phyloP scores from a whole-genome alignment of 1,140 invertebrate species.

The Acyrthosiphon pisum region DNA sequence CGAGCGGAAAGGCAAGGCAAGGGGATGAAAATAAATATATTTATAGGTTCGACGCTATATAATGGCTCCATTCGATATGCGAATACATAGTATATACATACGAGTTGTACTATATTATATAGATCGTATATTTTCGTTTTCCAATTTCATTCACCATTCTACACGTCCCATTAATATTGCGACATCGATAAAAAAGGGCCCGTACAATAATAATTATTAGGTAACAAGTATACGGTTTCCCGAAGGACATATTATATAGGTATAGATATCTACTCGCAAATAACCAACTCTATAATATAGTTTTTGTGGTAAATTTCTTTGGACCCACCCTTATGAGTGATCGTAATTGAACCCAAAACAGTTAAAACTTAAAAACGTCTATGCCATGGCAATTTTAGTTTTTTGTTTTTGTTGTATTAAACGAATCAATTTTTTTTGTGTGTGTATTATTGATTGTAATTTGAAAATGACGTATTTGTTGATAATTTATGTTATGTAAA shows the following conservation, averaged over 20 bases:
- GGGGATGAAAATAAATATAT: background rate
- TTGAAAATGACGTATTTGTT: background rate
- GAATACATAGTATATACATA: background rate
- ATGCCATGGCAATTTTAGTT: background rate
- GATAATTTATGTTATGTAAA: background rate
- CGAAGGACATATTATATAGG: background rate
- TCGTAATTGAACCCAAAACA: background rate
- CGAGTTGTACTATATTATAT: background rate
- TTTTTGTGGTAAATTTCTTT: background rate
- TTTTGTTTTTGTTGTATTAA: background rate
- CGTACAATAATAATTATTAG: background rate
- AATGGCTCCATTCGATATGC: background rate
- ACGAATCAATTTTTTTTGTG: background rate
- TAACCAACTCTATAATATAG: background rate
- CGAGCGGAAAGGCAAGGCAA: background rate
- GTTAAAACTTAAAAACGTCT: background rate
- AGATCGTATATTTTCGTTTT: background rate
- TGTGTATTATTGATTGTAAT: background rate
- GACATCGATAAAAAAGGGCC: background rate
- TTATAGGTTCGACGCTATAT: conserved; percentile 1
- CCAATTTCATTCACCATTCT: background rate
- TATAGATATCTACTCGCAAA: background rate
- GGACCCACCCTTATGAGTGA: background rate
- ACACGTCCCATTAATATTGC: background rate
- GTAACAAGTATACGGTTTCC: background rate